Evolutionary conservation across 2,113 vertebrate species (phyloP).

Genomic region (Cyprinodon variegatus): DNA sequence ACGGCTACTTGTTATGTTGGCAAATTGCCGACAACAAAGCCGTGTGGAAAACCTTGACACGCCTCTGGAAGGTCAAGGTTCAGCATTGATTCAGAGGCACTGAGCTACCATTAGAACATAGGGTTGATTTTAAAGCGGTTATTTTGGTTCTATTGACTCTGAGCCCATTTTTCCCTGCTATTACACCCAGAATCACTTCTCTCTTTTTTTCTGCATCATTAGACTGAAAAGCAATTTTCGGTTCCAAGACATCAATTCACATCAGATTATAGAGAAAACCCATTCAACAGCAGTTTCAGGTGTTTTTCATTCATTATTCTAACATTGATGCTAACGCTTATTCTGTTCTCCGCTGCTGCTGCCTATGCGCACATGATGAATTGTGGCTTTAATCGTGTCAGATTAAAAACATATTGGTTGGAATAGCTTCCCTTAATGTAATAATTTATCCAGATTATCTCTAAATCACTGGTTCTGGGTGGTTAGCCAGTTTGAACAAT

Average conservation of each 20-base stretch:
- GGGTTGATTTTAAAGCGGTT: conserved; percentile 18
- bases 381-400: background rate
- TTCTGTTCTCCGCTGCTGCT: background rate
- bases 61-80: conserved; percentile 56
- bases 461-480: background rate
- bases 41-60: conserved; percentile 45
- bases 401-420: background rate
- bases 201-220: background rate
- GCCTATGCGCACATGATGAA: background rate
- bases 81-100: conserved; percentile 54
- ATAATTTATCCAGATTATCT: background rate
- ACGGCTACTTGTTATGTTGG: conserved; percentile 41
- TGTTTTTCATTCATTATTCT: background rate
- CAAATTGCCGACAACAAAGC: conserved; percentile 56
- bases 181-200: background rate
- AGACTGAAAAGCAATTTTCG: background rate
- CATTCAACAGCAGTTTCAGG: background rate
- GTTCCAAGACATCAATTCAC: background rate
- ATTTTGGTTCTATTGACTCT: conserved; percentile 1
- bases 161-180: background rate
- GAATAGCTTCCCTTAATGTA: background rate
- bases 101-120: background rate
- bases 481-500: background rate
- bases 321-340: background rate
- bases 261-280: background rate